A percentile compares a stretch with the other conserved stretches of the same genome.
These are phyloP conservation scores for Hydrolagus colliei DNA, from an alignment of 2,797 vertebrate species.

Conservation along the genomic window DNA sequence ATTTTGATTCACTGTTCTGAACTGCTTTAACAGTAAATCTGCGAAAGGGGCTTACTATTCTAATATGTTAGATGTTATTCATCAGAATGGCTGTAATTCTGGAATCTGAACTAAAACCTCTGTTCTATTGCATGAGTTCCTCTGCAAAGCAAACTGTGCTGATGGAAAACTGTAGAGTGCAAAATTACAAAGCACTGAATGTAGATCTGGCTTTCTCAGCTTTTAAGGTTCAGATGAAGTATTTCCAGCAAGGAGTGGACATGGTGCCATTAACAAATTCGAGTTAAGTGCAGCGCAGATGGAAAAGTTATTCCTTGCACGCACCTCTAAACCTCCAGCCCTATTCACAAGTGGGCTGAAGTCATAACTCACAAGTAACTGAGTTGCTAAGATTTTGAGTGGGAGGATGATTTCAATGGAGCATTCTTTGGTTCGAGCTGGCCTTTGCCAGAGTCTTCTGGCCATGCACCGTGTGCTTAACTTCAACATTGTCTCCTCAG, in stretches of 20 bases:
- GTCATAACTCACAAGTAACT: neutral
- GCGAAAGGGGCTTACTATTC: too few relatives aligned
- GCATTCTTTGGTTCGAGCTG: too few relatives aligned
- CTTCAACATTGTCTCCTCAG: too few relatives aligned
- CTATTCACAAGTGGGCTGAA: too few relatives aligned
- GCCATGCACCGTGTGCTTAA: too few relatives aligned
- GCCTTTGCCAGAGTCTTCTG: too few relatives aligned
- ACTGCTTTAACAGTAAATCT: neutral
- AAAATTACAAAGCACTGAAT: neutral
- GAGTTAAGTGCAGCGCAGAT: slow-evolving; percentile 1
- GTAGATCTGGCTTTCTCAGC: neutral
- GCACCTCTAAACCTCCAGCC: neutral
- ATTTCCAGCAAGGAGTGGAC: neutral
- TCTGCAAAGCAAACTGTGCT: neutral
- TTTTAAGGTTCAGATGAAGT: neutral
- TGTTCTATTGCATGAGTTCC: neutral
- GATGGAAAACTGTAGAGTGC: neutral
- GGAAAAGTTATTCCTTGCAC: neutral
- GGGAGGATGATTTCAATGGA: neutral
- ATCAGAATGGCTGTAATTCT: neutral
- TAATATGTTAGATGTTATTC: neutral
- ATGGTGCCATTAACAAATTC: neutral
- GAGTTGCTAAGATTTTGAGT: neutral
- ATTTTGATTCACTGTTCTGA: neutral
- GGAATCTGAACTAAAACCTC: neutral